These are phyloP conservation scores for Epinephelus moara DNA, from an alignment of 2,113 vertebrate species.

Conservation along the genomic window DNA sequence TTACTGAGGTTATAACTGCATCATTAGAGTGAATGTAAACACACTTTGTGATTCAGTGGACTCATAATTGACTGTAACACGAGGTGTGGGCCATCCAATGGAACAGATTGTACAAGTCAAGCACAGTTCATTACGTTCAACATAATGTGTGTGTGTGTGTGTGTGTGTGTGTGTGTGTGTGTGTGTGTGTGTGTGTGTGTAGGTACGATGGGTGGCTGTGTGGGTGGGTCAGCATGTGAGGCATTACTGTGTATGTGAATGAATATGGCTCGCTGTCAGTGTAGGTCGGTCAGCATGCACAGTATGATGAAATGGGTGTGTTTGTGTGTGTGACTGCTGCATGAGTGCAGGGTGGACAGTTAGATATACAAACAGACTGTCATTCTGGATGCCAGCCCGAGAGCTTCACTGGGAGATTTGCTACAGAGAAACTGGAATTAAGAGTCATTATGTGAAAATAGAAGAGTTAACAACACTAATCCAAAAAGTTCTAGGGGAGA, in stretches of 20 bases:
- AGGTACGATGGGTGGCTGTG: conserved; percentile 26
- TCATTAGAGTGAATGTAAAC: conserved; percentile 28
- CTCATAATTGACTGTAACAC: conserved; percentile 50
- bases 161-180: background rate
- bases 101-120: conserved; percentile 44
- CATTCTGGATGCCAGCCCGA: conserved; percentile 40
- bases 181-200: background rate
- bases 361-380: conserved; percentile 39
- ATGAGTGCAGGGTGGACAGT: conserved; percentile 36
- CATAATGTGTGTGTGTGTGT: background rate
- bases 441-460: conserved; percentile 38
- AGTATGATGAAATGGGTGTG: conserved; percentile 28
- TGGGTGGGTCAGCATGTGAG: conserved; percentile 51
- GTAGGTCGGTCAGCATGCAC: conserved; percentile 32
- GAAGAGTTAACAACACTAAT: conserved; percentile 36
- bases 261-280: conserved; percentile 21
- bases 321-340: conserved; percentile 28
- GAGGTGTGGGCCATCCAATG: conserved; percentile 19
- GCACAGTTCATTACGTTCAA: conserved; percentile 30
- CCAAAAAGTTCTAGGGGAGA: conserved; percentile 46
- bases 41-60: conserved; percentile 47
- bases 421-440: conserved; percentile 36
- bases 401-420: conserved; percentile 27
- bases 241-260: conserved; percentile 1
- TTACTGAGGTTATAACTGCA: background rate